Percentiles rank a stretch among this genome's conserved stretches.
Conservation (phyloP, 2,113 vertebrate species). For the human region GRCh38 chr6:49610001-49610500, state of each 20-base stretch:
- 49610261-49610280: neutral
- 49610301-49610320: neutral
- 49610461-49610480: slow-evolving; percentile 22
- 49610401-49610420: neutral
- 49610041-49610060: too few species aligned
- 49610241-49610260: neutral
- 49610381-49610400: neutral
- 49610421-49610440: neutral
- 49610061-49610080: too few species aligned
- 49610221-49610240: too few species aligned
- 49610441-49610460: neutral
- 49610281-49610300: neutral
- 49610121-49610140: too few species aligned
- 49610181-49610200: too few species aligned
- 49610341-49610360: neutral
- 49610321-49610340: neutral
- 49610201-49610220: too few species aligned
- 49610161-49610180: too few species aligned
- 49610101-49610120: too few species aligned
- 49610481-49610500: neutral
- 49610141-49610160: too few species aligned
- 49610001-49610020: too few species aligned
- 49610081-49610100: too few species aligned
- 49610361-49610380: neutral
- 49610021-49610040: too few species aligned